Base-by-base conservation (phyloP, 2,888 invertebrate genomes). In the Drosophila borborema region DNA sequence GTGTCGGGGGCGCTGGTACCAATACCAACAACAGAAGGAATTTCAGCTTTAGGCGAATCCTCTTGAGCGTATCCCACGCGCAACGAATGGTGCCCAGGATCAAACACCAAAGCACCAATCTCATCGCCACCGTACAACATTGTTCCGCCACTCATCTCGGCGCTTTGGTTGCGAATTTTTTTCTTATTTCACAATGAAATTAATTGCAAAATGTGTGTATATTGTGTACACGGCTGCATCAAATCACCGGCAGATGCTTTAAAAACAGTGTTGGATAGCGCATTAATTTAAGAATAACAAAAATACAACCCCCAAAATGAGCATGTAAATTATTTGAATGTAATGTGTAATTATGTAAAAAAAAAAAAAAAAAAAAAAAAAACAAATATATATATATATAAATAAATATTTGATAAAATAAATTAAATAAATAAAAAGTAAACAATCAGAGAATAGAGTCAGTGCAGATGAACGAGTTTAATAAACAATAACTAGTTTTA, bases 11-110 rank as follows among this genome's bases (percentile, higher is more conserved):
- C 94, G 94, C 40, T 97, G 28, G 97, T 97, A 14, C 96, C 96
- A 9, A 98, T 96, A 1, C 99, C 99, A 38, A 98, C 96, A 48
- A 97, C 96, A 0, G 98, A 96, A 0, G 99, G 99, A 67, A 99
- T 98, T 94, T 99, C 99, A 2, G 98, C 98, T 94, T 99, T 99
- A 3, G 99, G 99, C n/a, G 98, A 97, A 92, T 99, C 99, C 93
- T 99, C 99, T 90, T 97, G 97, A 20, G 97, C 97, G 94, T 96
- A 97, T 31, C 97, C 97, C 31, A 96, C 96, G 64, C 97, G 94
- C 60, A 97, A 93, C 0, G 98, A 97, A 93, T 97, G 97, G 84
- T 98, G 97, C 0, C 98, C 99, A 10, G 99, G 96, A 93, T 99
- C 99, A 91, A 99, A 99, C 40, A 99, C 99, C 77, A 99, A 93